Conservation (phyloP, 2,113 vertebrate genomes). For the Chunga burmeisteri region DNA sequence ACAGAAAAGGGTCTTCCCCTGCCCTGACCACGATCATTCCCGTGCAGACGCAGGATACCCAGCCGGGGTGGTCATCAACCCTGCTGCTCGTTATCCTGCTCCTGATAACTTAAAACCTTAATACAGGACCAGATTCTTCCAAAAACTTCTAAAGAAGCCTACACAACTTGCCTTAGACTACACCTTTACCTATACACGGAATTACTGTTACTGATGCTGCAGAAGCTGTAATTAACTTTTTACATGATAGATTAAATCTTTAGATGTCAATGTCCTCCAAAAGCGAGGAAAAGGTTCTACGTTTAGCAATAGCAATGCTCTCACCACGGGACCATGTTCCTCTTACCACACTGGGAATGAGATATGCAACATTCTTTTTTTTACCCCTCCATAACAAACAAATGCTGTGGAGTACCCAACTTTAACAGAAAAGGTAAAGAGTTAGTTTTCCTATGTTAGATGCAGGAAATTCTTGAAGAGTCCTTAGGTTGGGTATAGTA, state of each 20-base stretch:
- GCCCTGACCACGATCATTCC: rapidly evolving
- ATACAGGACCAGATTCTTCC: not conserved
- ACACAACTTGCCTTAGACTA: not conserved
- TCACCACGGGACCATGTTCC: not conserved
- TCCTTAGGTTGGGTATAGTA: not conserved
- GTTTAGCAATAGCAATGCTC: not conserved
- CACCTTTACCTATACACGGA: not conserved
- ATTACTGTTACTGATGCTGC: not conserved
- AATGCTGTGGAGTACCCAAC: not conserved
- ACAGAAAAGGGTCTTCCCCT: not conserved
- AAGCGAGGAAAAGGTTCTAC: not conserved
- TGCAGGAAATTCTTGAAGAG: not conserved
- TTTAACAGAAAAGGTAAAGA: not conserved
- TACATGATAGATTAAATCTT: not conserved
- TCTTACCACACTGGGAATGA: not conserved
- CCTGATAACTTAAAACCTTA: not conserved
- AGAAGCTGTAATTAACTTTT: not conserved
- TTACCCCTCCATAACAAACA: rapidly evolving
- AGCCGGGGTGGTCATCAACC: not conserved
- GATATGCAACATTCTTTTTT: not conserved
- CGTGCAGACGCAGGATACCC: not conserved
- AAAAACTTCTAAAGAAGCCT: not conserved
- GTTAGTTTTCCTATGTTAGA: not conserved
- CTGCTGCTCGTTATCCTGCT: not conserved
- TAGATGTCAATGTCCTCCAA: not conserved